These are phyloP conservation scores for Lithobius niger DNA, from an alignment of 1,140 invertebrate genomes.

Conservation along the genomic window DNA sequence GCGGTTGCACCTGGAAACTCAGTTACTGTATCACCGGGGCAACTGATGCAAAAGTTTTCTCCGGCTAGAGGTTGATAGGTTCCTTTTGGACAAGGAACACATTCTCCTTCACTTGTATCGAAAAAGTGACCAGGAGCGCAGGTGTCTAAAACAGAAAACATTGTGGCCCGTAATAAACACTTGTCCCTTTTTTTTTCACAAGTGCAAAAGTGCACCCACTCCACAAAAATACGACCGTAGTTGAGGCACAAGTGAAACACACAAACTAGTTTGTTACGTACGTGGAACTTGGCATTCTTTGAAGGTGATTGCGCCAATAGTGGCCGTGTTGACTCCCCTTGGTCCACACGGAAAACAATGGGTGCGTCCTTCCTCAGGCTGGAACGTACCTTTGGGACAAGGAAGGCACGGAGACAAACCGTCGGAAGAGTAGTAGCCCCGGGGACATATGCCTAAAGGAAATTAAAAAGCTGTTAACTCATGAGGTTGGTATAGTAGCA, in stretches of 20 bases:
- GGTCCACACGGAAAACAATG: not conserved
- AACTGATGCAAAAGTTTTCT: conserved; percentile 24
- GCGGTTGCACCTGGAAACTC: conserved; percentile 15
- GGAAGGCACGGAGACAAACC: conserved; percentile 4
- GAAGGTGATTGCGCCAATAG: not conserved
- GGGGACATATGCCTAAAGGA: not conserved
- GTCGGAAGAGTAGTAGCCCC: conserved; percentile 5
- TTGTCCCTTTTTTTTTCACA: no score
- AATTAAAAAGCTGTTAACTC: no score
- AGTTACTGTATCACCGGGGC: conserved; percentile 20
- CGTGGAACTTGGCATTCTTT: not conserved
- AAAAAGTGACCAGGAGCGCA: not conserved
- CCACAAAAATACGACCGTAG: no score
- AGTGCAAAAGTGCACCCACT: no score
- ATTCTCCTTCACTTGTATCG: not conserved
- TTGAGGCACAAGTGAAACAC: no score
- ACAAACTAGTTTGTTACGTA: no score
- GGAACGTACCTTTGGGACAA: conserved; percentile 1
- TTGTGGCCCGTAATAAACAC: no score
- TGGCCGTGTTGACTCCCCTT: not conserved
- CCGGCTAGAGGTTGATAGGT: conserved; percentile 11
- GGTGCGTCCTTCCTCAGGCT: conserved; percentile 4
- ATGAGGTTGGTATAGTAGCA: no score
- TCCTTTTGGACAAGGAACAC: conserved; percentile 1
- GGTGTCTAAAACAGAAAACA: conserved; percentile 2